Conservation (phyloP, 1,140 invertebrate genomes). For the Bradynema listronoti region DNA sequence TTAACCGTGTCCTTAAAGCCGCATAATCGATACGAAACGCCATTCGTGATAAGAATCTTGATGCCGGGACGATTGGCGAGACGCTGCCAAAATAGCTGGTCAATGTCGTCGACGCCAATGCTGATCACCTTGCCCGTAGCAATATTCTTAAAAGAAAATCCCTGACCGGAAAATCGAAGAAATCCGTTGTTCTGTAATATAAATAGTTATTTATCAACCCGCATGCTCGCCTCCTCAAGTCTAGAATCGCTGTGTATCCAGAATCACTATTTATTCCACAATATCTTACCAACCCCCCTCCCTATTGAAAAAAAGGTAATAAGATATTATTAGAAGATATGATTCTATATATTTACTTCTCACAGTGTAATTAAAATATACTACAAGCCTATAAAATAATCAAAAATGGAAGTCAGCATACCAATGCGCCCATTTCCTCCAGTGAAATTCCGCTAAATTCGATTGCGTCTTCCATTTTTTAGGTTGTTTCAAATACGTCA, state of each 20-base stretch:
- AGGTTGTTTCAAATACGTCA: too few relatives aligned
- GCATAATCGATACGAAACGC: conserved; percentile 78
- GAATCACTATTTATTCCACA: not conserved
- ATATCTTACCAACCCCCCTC: not conserved
- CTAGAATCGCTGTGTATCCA: too few relatives aligned
- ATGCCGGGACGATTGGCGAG: conserved; percentile 81
- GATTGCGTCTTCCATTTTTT: too few relatives aligned
- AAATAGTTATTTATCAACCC: conserved; percentile 1
- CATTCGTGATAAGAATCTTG: conserved; percentile 81
- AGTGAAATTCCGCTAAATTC: too few relatives aligned
- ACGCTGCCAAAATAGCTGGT: conserved; percentile 82
- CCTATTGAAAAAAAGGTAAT: too few relatives aligned
- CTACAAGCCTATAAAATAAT: too few relatives aligned
- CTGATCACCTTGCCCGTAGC: conserved; percentile 90
- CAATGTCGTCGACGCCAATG: conserved; percentile 75
- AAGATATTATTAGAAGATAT: too few relatives aligned
- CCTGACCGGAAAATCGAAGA: conserved; percentile 82
- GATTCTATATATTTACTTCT: too few relatives aligned
- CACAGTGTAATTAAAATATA: too few relatives aligned
- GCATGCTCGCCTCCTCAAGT: too few relatives aligned
- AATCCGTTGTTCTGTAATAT: conserved; percentile 64
- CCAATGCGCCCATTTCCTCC: too few relatives aligned
- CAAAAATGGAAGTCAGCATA: too few relatives aligned
- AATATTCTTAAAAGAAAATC: conserved; percentile 84
- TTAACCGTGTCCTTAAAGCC: conserved; percentile 85